phyloP scores from a whole-genome alignment of 2,113 vertebrate genomes.

The Arvicanthis niloticus region DNA sequence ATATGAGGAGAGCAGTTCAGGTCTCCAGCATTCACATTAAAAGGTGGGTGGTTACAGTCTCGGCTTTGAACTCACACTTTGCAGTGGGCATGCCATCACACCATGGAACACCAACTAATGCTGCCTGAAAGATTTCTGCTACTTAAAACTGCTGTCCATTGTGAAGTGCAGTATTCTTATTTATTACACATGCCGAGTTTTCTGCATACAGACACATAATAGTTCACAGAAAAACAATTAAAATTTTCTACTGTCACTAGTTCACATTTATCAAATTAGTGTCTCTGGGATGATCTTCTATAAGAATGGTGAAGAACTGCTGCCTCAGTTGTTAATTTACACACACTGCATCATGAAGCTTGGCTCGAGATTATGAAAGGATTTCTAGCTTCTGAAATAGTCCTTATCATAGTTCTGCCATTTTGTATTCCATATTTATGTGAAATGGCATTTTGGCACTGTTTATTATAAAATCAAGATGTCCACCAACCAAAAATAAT shows the following conservation, averaged over 20 bases:
- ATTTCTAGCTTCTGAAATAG: neutral
- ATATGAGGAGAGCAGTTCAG: neutral
- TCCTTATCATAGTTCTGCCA: neutral
- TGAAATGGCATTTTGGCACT: neutral
- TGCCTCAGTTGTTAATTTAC: neutral
- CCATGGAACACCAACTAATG: neutral
- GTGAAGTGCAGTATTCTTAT: neutral
- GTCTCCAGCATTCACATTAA: neutral
- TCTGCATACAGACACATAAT: neutral
- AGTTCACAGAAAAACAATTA: neutral
- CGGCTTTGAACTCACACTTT: neutral
- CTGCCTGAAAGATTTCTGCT: neutral
- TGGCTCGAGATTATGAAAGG: no score
- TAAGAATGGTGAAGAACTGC: neutral
- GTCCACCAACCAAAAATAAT: neutral
- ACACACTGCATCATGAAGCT: no score
- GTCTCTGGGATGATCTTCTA: neutral
- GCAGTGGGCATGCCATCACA: neutral
- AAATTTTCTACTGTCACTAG: neutral
- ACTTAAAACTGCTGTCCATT: neutral
- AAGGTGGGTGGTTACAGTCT: neutral
- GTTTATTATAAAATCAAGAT: neutral
- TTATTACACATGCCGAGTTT: neutral
- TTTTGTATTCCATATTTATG: neutral
- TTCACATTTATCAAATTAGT: neutral